Evolutionary conservation across 1,140 invertebrate species (phyloP).

Genomic region (Calephelis virginiensis): DNA sequence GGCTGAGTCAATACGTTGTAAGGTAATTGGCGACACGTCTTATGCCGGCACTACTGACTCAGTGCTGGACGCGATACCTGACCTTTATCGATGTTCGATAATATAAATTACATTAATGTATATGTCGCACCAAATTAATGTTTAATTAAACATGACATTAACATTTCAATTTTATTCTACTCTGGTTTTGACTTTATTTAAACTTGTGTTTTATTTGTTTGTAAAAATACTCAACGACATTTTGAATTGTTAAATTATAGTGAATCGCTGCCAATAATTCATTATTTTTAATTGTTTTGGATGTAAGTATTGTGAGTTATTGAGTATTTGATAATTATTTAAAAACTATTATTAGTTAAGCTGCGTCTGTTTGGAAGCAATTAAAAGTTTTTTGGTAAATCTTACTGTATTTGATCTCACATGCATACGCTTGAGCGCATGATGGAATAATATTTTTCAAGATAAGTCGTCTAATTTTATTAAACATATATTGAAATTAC

Average conservation of each 20-base stretch:
- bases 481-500: too few relatives aligned
- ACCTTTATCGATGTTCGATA: constrained; percentile 41
- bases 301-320: too few relatives aligned
- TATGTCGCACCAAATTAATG: constrained; percentile 7
- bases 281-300: too few relatives aligned
- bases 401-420: too few relatives aligned
- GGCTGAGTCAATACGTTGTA: constrained; percentile 66
- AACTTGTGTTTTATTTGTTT: background rate
- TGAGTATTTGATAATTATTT: too few relatives aligned
- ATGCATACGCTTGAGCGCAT: too few relatives aligned
- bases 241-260: background rate
- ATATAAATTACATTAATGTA: constrained; percentile 18
- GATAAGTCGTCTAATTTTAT: too few relatives aligned
- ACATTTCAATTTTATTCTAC: background rate
- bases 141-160: background rate
- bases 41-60: constrained; percentile 30
- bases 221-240: background rate
- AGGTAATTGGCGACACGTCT: constrained; percentile 69
- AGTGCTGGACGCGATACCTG: constrained; percentile 35
- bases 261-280: too few relatives aligned
- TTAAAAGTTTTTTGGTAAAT: too few relatives aligned
- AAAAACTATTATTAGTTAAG: too few relatives aligned
- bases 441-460: too few relatives aligned
- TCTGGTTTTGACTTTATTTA: background rate
- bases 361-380: too few relatives aligned